Evolutionary conservation across 2,888 invertebrate genomes (phyloP), one percentile per base, ranked within the genome.

Genomic region (Deroplatys truncata): DNA sequence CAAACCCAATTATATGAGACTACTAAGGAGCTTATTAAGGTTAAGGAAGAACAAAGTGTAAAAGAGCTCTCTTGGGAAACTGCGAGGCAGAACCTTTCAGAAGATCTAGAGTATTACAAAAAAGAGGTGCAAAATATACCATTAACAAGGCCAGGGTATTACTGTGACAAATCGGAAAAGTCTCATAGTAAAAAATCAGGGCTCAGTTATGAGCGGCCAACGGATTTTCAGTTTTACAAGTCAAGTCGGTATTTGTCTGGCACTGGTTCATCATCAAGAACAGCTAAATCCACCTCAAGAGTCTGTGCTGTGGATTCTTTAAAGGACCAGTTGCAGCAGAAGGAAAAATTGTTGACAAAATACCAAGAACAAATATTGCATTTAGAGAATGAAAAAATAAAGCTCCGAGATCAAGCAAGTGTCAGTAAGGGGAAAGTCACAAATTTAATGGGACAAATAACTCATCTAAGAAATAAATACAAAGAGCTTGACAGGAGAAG

Each of bases 1-100:
- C 93, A 94, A 91, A 93, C 93, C 89, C 91, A 93, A n/a, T 91
- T 94, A 90, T 93, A 93, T 91, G 93, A 93, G 90, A 93, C 93
- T 90, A 93, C 93, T 5, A 92, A 92, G 91, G 93, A 93, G 89
- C 93, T 93, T 89, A 91, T 94, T 20, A 92, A 93, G 89, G 91
- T 92, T 86, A 91, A 93, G 20, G 92, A 92, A 90, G 92, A 93
- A 88, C 92, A 92, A 72, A 92, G 93, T 20, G 92, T 92, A 13
- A 92, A 92, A 72, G 93, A 93, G 91, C 91, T 92, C 20, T 91
- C 92, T 35, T 93, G 93, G 93, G 93, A 93, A 92, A 92, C 92
- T 0, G 93, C 93, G 91, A 93, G 84, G 85, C 84, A 90, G n/a
- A 84, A 83, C 29, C 82, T 91, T 31, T 72, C 85, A 25, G 88